Evolutionary conservation across 2,888 invertebrate species (phyloP).

Genomic region (Neoitamus cyanurus): DNA sequence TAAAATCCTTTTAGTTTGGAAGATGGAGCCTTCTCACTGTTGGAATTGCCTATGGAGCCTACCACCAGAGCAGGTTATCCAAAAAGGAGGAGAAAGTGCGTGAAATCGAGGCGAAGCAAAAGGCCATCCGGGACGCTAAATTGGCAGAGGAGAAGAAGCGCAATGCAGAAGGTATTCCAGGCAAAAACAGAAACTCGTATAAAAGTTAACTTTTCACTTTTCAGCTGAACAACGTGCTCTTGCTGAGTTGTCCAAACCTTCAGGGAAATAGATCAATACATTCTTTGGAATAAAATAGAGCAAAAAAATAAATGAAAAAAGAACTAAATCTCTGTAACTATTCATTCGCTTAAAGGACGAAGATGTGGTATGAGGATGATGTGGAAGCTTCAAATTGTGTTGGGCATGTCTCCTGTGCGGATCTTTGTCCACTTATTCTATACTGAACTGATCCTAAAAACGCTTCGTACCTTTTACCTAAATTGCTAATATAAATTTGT

Average conservation of each 20-base stretch:
- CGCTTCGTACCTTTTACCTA: too few relatives aligned
- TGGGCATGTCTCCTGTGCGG: too few relatives aligned
- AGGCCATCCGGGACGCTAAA: constrained; percentile 76
- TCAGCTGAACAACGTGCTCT: constrained; percentile 57
- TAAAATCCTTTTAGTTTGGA: constrained; percentile 71
- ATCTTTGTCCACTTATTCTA: too few relatives aligned
- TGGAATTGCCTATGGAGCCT: constrained; percentile 81
- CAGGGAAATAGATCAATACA: constrained; percentile 52
- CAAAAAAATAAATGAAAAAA: not conserved
- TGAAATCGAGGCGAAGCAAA: constrained; percentile 76
- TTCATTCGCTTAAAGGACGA: not conserved
- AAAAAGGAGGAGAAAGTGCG: constrained; percentile 75
- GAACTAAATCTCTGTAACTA: not conserved
- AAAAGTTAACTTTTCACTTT: not conserved
- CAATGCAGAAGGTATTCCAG: constrained; percentile 70
- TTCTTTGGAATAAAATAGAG: constrained; percentile 10
- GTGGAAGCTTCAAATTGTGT: too few relatives aligned
- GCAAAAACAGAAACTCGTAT: not conserved
- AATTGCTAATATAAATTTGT: too few relatives aligned
- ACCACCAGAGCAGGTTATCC: constrained; percentile 76
- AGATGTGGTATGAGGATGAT: too few relatives aligned
- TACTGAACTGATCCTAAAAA: too few relatives aligned
- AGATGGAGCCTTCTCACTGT: constrained; percentile 81
- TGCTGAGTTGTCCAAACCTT: constrained; percentile 54
- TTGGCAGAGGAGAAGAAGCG: constrained; percentile 77